Evolutionary conservation across 2,113 vertebrate species (phyloP).

Genomic region (Erythrocercus mccallii): DNA sequence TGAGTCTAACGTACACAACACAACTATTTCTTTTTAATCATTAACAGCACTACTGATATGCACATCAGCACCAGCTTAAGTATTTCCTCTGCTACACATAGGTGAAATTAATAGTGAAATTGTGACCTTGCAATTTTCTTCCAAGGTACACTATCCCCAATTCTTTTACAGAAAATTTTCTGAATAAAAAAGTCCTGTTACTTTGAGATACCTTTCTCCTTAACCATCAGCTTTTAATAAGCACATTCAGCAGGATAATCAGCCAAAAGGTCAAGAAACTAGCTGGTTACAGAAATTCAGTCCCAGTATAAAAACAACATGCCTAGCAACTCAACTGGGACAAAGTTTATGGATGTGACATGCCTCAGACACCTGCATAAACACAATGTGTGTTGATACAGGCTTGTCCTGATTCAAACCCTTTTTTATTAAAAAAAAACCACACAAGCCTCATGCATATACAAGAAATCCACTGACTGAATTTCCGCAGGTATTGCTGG

Average conservation of each 20-base stretch:
- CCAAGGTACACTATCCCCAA: background rate
- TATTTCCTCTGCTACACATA: background rate
- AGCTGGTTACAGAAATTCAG: background rate
- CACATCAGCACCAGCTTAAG: background rate
- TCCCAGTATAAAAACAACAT: background rate
- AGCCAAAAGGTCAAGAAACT: background rate
- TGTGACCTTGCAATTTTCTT: background rate
- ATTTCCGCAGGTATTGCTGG: background rate
- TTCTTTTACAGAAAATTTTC: background rate
- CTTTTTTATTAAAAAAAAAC: background rate
- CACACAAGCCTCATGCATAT: background rate
- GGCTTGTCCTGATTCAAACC: background rate
- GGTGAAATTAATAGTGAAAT: background rate
- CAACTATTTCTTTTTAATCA: background rate
- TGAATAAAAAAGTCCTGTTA: background rate
- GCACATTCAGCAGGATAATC: background rate
- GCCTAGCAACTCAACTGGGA: background rate
- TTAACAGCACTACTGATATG: background rate
- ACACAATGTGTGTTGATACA: background rate
- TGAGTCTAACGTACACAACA: background rate
- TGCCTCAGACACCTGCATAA: background rate
- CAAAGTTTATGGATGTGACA: background rate
- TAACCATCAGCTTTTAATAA: background rate
- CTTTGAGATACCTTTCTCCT: background rate
- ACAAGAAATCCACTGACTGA: rapidly evolving